Base-by-base conservation (phyloP, 37 sponge, comb jelly and placozoan species). In the Halichondria panicea region DNA sequence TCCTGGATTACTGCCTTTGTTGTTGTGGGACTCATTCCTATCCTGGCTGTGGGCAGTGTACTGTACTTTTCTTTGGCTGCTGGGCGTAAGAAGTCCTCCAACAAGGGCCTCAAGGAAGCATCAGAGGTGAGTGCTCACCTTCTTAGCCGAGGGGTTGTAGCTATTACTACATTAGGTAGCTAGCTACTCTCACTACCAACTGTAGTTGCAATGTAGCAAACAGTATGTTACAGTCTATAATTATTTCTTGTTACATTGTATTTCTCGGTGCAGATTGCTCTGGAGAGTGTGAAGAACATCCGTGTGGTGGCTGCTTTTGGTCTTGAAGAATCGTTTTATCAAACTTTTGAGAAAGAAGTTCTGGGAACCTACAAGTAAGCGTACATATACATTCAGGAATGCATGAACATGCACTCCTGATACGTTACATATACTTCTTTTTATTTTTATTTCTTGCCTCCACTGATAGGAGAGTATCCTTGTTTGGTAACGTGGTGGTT, bases 241-340 rank as follows among this genome's bases (percentile, higher is more conserved):
- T n/a, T n/a, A n/a, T n/a, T n/a, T n/a, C n/a, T n/a, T n/a, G n/a
- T n/a, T n/a, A n/a, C n/a, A n/a, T n/a, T n/a, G n/a, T n/a, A n/a
- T n/a, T n/a, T n/a, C n/a, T n/a, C n/a, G n/a, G 44, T 36, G 34
- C 71, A 73, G 70, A 41, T 84, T 2, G 84, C 95, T 30, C 43
- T 78, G 7, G 92, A 92, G 54, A 67, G 87, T 27, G 71, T 90
- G 35, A 85, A 89, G 62, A 86, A 92, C 74, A 95, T 95, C 55
- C 67, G 88, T 21, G 89, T 92, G 39, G 92, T 95, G 3, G 76
- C 54, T 18, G 58, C 84, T 0, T 79, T 94, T 24, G 58, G 72
- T 22, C 37, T 86, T 32, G 90, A 94, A 65, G 19, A 39, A 4
- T 45, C 22, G 35, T 80, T 76, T 74, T 75, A 27, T 43, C 32